Percentiles rank a stretch among this genome's conserved stretches.
These are phyloP conservation scores for Tetramorium parvispinum DNA, from an alignment of 1,140 invertebrate species.

Conservation along the genomic window DNA sequence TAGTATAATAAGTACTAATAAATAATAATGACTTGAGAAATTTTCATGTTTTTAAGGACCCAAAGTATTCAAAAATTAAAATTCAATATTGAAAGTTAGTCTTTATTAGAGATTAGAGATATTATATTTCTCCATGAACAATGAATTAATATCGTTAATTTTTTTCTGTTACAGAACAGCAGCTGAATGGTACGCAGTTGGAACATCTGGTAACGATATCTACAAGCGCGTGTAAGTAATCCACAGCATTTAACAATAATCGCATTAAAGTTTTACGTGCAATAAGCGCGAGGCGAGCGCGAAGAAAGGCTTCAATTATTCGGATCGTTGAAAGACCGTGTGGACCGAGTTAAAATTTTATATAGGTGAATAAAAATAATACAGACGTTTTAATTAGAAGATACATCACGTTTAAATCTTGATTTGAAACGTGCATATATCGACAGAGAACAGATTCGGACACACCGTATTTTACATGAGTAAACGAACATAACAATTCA, in stretches of 20 bases:
- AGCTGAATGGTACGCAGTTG: slow-evolving; percentile 70
- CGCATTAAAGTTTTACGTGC: slow-evolving; percentile 41
- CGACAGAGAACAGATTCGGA: background rate
- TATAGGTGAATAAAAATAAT: slow-evolving; percentile 13
- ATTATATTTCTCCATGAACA: background rate
- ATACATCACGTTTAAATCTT: background rate
- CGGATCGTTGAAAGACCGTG: slow-evolving; percentile 2
- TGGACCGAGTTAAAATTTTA: background rate
- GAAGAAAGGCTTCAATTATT: slow-evolving; percentile 54
- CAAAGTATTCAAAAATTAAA: background rate
- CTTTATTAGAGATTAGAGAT: background rate
- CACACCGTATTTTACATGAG: background rate
- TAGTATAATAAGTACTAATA: background rate
- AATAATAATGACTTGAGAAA: background rate
- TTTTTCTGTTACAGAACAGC: slow-evolving; percentile 55
- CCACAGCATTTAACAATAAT: slow-evolving; percentile 49
- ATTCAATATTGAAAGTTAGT: background rate
- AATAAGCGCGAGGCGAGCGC: slow-evolving; percentile 28
- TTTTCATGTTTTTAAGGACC: background rate
- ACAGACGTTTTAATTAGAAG: background rate
- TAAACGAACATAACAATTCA: background rate
- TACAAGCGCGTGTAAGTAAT: slow-evolving; percentile 68
- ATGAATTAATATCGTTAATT: slow-evolving; percentile 32
- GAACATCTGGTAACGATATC: slow-evolving; percentile 67
- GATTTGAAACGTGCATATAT: background rate